Percentiles rank a stretch among this genome's conserved stretches.
phyloP scores from a whole-genome alignment of 2,888 invertebrate species.

The Julus scandinavius region DNA sequence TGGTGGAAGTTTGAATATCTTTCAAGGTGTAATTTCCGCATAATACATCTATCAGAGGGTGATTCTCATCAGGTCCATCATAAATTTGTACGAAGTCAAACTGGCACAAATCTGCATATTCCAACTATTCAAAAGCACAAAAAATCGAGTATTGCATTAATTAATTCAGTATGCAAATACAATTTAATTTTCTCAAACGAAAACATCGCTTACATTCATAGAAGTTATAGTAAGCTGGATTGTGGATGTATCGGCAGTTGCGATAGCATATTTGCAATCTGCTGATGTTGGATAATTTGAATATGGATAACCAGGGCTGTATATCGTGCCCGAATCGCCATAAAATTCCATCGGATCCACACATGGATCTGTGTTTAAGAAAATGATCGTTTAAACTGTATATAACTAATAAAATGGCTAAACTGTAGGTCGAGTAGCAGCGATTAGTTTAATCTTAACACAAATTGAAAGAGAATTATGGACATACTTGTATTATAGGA shows the following conservation, averaged over 20 bases:
- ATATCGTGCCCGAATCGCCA: neutral
- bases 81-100: neutral
- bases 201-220: neutral
- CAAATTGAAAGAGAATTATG: neutral
- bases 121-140: neutral
- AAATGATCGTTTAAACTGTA: neutral
- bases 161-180: no score
- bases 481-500: conserved; percentile 5
- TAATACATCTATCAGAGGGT: neutral
- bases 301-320: neutral
- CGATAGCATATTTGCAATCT: neutral
- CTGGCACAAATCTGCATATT: neutral
- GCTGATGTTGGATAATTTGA: neutral
- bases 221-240: neutral
- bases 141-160: no score
- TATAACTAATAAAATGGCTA: no score
- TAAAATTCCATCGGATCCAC: neutral
- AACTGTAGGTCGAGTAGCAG: no score
- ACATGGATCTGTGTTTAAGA: neutral
- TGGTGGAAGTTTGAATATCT: neutral
- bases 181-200: no score
- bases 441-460: neutral
- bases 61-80: neutral
- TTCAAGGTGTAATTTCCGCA: neutral
- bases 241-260: neutral